Evolutionary conservation across 2,113 vertebrate genomes (phyloP), one percentile per base, ranked within the genome.

Genomic region (Tragulus kanchil): DNA sequence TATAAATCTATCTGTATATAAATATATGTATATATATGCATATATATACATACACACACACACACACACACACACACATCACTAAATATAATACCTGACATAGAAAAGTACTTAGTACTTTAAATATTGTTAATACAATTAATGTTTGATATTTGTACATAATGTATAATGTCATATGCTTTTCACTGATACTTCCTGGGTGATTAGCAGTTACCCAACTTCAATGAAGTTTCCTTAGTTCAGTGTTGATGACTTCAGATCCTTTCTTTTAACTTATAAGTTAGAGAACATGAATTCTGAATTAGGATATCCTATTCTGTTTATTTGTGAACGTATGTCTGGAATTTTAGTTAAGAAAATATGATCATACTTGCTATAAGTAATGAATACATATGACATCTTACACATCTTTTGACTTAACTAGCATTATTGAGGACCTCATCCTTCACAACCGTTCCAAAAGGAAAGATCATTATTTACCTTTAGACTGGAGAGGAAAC

Each of bases 271-370:
- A 8, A 69, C 50, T 73, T 79, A 17, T 31, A 85, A 78, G 26
- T 58, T 78, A 56, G 48, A 94, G 3, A 56, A 17, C 42, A 94
- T 26, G 17, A 10, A 79, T 92, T 95, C n/a, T n/a, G 16, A 90
- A 15, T 94, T 64, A 75, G 25, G 17, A 90, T 83, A 84, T 64
- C 62, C n/a, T 36, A 52, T 69, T 59, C 17, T 67, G 36, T 71
- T 79, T 90, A 69, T 94, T 88, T n/a, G n/a, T n/a, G n/a, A n/a
- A n/a, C n/a, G n/a, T n/a, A n/a, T 93, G 25, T 45, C 50, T 36
- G 31, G 69, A 81, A 50, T 92, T 90, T 82, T 62, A 85, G 19
- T 85, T 56, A 54, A 71, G 16, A 95, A 81, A 77, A 85, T 56
- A 3, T n/a, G n/a, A 69, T 87, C 48, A 8, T 15, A 69, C 92